Evolutionary conservation across 37 sponge, comb jelly and placozoan genomes (phyloP).

Genomic region (Aplysina aerophoba): DNA sequence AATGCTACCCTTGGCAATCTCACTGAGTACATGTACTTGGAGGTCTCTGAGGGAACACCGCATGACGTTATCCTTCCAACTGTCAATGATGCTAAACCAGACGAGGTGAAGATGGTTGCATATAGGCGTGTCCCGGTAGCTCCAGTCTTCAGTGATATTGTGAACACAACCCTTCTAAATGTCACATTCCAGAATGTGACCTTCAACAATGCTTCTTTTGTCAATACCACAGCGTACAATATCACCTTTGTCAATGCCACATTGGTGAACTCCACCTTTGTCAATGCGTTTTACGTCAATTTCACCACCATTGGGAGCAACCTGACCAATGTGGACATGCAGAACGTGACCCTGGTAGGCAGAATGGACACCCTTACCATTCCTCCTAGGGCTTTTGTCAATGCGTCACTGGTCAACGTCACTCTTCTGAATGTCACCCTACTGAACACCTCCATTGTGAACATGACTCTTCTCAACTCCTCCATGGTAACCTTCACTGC

Average conservation of each 20-base stretch:
- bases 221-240: background rate
- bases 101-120: no score
- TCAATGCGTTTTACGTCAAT: background rate
- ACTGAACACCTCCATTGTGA: background rate
- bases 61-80: no score
- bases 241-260: slow-evolving; percentile 27
- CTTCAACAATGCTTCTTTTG: slow-evolving; percentile 30
- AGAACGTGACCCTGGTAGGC: background rate
- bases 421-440: slow-evolving; percentile 12
- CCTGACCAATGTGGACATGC: background rate
- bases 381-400: background rate
- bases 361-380: background rate
- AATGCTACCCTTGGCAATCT: slow-evolving; percentile 18
- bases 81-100: no score
- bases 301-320: background rate
- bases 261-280: background rate
- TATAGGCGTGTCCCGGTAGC: no score
- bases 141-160: background rate
- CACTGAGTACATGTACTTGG: background rate
- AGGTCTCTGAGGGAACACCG: no score
- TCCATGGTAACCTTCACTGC: slow-evolving; percentile 11
- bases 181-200: slow-evolving; percentile 31
- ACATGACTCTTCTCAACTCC: slow-evolving; percentile 11
- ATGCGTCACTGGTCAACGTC: slow-evolving; percentile 22
- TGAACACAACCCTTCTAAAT: slow-evolving; percentile 9